Base-by-base conservation (phyloP, 2,113 vertebrate genomes). In the Poeciliopsis retropinna region DNA sequence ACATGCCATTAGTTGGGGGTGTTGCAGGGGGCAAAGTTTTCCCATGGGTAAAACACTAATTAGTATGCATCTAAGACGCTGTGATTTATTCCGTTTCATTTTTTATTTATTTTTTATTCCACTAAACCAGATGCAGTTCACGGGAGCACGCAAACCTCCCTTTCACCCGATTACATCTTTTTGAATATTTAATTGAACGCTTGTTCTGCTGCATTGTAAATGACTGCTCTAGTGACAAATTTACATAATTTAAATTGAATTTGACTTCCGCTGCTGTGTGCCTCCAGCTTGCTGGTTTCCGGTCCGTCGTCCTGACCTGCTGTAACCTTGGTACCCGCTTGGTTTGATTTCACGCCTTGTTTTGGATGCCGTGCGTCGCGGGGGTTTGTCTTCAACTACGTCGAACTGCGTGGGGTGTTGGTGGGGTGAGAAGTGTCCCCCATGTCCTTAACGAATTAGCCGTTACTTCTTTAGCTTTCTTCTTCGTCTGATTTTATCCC, bases 81-180 rank as follows among this genome's bases (percentile, higher is more conserved):
- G 60, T 90, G 90, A 90, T 89, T 89, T 85, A 85, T 88, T 88
- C 62, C 63, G 54, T 73, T 85, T 78, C 78, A 87, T 87, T 90
- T 88, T 83, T 37, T 37, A 37, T 37, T 37, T 37, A 11, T 37
- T 37, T 37, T 37, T 37, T 57, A 7, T 25, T 57, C 25, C 51
- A 3, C 51, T 57, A 57, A n/a, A 57, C 51, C 51, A 57, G 51
- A 57, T 57, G 51, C 51, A 57, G 51, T n/a, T 22, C 51, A 57
- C 10, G 51, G 51, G 51, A 25, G 51, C 51, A 57, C 25, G 2
- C 51, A 57, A 57, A 11, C 47, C 17, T 73, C 64, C 54, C 31
- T 37, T 83, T 81, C 80, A 75, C 82, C 84, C 76, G 78, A 78
- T 71, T 7, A 75, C 34, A 37, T 31, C 67, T 60, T 76, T 81